Percentiles rank a stretch among this genome's conserved stretches.
Evolutionary conservation across 1,140 invertebrate species (phyloP).

Genomic region (Drosophila azteca): DNA sequence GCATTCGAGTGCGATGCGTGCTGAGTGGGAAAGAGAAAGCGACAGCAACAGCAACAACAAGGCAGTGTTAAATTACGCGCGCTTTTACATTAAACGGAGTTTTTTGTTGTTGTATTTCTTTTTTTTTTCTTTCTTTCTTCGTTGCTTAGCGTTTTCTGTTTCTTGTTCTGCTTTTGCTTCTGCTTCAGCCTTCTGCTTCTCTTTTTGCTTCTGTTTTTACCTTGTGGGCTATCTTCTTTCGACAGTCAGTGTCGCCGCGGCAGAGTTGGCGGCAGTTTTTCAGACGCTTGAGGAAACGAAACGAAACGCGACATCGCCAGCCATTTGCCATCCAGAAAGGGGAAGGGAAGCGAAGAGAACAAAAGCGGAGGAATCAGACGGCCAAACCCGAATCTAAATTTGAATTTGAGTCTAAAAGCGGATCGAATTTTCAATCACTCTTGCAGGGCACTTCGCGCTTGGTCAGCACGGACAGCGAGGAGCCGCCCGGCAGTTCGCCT

Average conservation of each 20-base stretch:
- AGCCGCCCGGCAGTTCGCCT: slow-evolving; percentile 75
- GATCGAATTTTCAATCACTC: slow-evolving; percentile 19
- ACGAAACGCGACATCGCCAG: too few species aligned
- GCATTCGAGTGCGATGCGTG: too few species aligned
- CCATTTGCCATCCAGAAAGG: too few species aligned
- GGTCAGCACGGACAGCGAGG: slow-evolving; percentile 87
- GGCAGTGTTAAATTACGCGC: slow-evolving; percentile 77
- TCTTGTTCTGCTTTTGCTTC: slow-evolving; percentile 24
- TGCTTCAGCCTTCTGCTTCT: slow-evolving; percentile 25
- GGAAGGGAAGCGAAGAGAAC: too few species aligned
- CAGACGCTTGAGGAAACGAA: too few species aligned
- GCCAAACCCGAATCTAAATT: background rate
- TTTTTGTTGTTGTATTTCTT: slow-evolving; percentile 27
- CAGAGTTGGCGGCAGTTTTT: too few species aligned
- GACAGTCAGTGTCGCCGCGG: slow-evolving; percentile 7
- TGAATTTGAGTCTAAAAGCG: slow-evolving; percentile 5
- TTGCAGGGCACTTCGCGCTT: slow-evolving; percentile 86
- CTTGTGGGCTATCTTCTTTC: slow-evolving; percentile 36
- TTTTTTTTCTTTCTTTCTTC: slow-evolving; percentile 7
- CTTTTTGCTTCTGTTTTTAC: slow-evolving; percentile 49
- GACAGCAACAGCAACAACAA: slow-evolving; percentile 55
- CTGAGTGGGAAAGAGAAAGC: slow-evolving; percentile 67
- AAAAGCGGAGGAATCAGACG: background rate
- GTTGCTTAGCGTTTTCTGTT: slow-evolving; percentile 8
- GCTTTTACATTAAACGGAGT: slow-evolving; percentile 70